Evolutionary conservation across 2,113 vertebrate species (phyloP), one percentile per base, ranked within the genome.

Genomic region (Falcunculus frontatus): DNA sequence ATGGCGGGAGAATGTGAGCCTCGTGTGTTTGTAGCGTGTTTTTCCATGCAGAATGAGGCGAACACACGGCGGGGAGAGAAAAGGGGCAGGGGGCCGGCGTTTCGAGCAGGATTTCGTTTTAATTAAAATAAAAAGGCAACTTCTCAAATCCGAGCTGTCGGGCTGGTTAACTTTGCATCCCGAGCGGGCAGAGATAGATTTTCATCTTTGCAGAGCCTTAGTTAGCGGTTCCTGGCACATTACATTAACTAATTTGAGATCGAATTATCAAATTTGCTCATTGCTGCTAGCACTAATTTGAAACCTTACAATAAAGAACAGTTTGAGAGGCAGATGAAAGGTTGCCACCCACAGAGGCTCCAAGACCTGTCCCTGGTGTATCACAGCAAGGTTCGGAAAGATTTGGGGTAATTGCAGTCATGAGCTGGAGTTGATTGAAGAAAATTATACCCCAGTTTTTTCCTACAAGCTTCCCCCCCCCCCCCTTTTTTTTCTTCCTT

Each of bases 261-360:
- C 94, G 98, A 99, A 99, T 99, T 98, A 99, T 99, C 98, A 97
- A 98, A 99, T 99, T 99, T 99, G 98, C 98, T 98, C 98, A 97
- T 98, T 98, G 97, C 98, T 98, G 98, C 98, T 98, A 98, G 97
- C 98, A 97, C 97, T 98, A 98, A 99, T 98, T 98, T 98, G 97
- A 98, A 98, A 97, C 97, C 97, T 95, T 98, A 98, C 98, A 98
- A 98, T 98, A 98, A 98, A 98, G 98, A 97, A 98, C 96, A 92
- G 97, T 97, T 98, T 97, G 98, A 98, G 97, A 96, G 96, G 96
- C 97, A 98, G 97, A 98, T 98, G 98, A 98, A 98, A 98, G 97
- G 87, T 74, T 96, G 89, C 98, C 98, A 98, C 98, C 98, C 98
- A 98, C 97, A 27, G 97, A 98, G 98, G 96, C 97, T 93, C 98